Percentiles rank a stretch among this genome's conserved stretches.
Conservation (phyloP, 2,888 invertebrate genomes). For the Tricholauxania praeusta region DNA sequence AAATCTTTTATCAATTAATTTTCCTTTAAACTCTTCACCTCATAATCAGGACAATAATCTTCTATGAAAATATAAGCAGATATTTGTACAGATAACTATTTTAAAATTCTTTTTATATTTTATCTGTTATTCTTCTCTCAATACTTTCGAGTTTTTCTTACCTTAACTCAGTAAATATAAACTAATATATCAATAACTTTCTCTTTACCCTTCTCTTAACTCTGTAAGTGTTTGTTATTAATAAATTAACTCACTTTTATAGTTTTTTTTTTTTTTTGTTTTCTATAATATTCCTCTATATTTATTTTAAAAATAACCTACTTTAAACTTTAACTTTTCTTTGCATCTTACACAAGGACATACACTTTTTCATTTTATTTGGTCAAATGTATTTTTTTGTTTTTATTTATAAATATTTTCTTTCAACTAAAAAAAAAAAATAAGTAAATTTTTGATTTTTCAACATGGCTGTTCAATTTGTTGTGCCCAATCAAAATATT, state of each 20-base stretch:
- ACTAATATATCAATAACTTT: too few relatives aligned
- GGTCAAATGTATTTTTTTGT: constrained; percentile 15
- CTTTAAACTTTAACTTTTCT: not conserved
- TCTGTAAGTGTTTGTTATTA: too few relatives aligned
- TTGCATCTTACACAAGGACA: not conserved
- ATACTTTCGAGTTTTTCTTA: too few relatives aligned
- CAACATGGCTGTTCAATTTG: constrained; percentile 34
- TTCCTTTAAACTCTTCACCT: too few relatives aligned
- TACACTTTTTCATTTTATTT: not conserved
- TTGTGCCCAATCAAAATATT: constrained; percentile 26
- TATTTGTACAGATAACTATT: too few relatives aligned
- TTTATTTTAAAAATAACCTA: not conserved
- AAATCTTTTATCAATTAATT: too few relatives aligned
- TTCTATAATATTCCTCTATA: not conserved
- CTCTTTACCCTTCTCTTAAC: too few relatives aligned
- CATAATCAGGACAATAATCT: too few relatives aligned
- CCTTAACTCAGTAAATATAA: too few relatives aligned
- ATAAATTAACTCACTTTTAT: not conserved
- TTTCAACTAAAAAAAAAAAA: constrained; percentile 26
- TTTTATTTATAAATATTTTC: constrained; percentile 36
- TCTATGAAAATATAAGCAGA: too few relatives aligned
- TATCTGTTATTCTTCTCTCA: too few relatives aligned
- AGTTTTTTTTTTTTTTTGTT: not conserved
- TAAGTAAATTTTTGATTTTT: constrained; percentile 18
- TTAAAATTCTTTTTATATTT: too few relatives aligned